Evolutionary conservation across 2,113 vertebrate genomes (phyloP), one percentile per base, ranked within the genome.

Genomic region (Phalacrocorax brasilianus): DNA sequence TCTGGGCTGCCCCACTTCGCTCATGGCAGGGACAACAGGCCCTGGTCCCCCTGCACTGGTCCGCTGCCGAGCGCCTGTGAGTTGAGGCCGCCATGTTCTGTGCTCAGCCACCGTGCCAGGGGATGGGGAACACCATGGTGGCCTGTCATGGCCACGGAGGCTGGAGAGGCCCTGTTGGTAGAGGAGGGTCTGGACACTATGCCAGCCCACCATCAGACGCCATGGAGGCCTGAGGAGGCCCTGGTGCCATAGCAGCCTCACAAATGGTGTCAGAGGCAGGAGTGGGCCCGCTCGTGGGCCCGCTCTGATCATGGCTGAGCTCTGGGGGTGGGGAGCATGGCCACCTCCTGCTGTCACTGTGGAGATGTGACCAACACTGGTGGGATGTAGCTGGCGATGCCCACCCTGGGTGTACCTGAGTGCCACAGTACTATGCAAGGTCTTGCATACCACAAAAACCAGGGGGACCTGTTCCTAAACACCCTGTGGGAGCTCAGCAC

Each of bases 321-420:
- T 65, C 65, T 35, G 17, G 14, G 17, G 6, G 3, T 7, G 45
- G 40, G 23, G 20, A 84, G 50, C 83, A 58, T 0, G 1, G 70
- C 66, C 77, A 66, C n/a, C 75, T 78, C 44, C 80, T 82, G 76
- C 65, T 59, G 1, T 35, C 66, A 22, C 86, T 9, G 45, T 12
- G 28, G 58, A 53, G 49, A 9, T 15, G 62, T 47, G 50, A 66
- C 76, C 0, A 0, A 2, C 24, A 83, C 50, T 1, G 0, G 14
- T 16, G 66, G 53, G 65, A 32, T 16, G 55, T 8, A 49, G n/a
- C 71, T 21, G 14, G n/a, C 16, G 44, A 1, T 59, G 71, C 44
- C 79, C 70, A 32, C 38, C 11, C 40, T 40, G 12, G 2, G 5
- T 44, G 38, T 55, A 21, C 23, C 55, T 6, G 26, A 59, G 82